Evolutionary conservation across 2,888 invertebrate genomes (phyloP), one percentile per base, ranked within the genome.

Genomic region (Ochropleura plecta): DNA sequence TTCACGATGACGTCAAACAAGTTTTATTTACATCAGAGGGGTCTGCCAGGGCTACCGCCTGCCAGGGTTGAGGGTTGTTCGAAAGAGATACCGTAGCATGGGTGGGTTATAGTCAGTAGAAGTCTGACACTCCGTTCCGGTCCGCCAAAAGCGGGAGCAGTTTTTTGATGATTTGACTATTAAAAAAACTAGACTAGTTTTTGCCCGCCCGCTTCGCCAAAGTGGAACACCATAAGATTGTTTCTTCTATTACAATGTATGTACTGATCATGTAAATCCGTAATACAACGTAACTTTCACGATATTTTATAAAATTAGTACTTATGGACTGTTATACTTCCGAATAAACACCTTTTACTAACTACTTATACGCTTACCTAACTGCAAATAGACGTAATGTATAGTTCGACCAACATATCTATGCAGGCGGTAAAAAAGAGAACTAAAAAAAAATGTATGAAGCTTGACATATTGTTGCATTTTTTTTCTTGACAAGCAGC

Each of bases 301-400:
- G 16, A 30, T 30, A 30, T 30, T 40, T 16, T 16, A 57, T 3
- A 30, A 57, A 4, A 57, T 57, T 30, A 16, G 57, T 30, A 30
- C 57, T 0, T 40, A 59, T 40, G 16, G 59, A 59, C 59, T 9
- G 16, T 30, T 30, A 57, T 16, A 59, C 59, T 40, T 40, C 59
- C 16, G 59, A 59, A 40, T 16, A 30, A 74, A 53, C 60, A 18
- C 30, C 48, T 81, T 55, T 81, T 81, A 55, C 71, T 53, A 0
- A 48, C 10, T 40, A 46, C 59, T 7, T 42, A 16, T 42, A 16
- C 6, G 44, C 59, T 80, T 84, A 80, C 64, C 30, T 84, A 84
- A 81, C 62, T 5, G 1, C 6, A 59, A 65, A 55, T n/a, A 42
- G 73, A 53, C 44, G 30, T 66, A 53, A 75, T 20, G 51, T 44